Base-by-base conservation (phyloP, 2,113 vertebrate species). In the Pomatorhinus ruficollis region DNA sequence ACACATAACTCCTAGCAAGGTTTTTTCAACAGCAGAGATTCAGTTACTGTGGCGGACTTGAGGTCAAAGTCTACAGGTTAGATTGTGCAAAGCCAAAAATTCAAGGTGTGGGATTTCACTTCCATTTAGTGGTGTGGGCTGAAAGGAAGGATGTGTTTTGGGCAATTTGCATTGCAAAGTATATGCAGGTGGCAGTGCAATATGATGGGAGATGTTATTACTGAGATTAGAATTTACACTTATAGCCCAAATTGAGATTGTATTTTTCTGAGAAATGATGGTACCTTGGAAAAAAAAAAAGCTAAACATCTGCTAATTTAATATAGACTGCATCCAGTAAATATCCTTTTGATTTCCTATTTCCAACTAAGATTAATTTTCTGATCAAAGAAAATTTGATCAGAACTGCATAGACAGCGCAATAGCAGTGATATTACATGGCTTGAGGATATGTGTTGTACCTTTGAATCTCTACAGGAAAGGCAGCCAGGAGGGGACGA, bases 311-410 rank as follows among this genome's bases (percentile, higher is more conserved):
- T 87, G 78, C 75, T 91, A 94, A 95, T 85, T 87, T 90, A 89
- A 83, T 95, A 86, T 40, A 64, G 63, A 83, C 68, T 42, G 17
- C 12, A 8, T 87, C 76, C 71, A 56, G 83, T 90, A 90, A 89
- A 93, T 90, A 91, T 60, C 28, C 60, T 65, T 88, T 86, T 72
- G 64, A 70, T 94, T 93, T 95, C 40, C 82, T 91, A 37, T 89
- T 95, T 93, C 40, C 39, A 81, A 57, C 59, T 72, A 89, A 77
- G 84, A 92, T 93, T 93, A 88, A 96, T 96, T 93, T 96, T 94
- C 86, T 85, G 82, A 94, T 93, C 93, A 94, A 84, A 95, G 81
- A 85, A 85, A 84, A 91, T 95, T 87, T 96, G 93, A 94, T 91
- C 92, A 94, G 78, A 85, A 94, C 72, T 90, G 88, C 82, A 72